Evolutionary conservation across 2,888 invertebrate species (phyloP), one percentile per base, ranked within the genome.

Genomic region (Eledona agricola): DNA sequence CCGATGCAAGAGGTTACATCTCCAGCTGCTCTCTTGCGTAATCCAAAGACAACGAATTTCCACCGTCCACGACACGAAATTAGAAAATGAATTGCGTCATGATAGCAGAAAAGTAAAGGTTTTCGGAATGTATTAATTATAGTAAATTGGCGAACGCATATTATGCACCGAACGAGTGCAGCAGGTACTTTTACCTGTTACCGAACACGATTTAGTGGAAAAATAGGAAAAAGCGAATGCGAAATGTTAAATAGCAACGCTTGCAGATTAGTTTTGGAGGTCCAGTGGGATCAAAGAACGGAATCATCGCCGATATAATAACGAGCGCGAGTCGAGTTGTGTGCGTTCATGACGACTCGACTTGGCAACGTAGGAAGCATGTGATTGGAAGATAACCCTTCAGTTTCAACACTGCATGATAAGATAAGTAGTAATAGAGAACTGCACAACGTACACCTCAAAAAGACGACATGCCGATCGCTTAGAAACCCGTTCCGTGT

Each of bases 341-440:
- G 16, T 45, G 43, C 11, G 11, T 19, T 17, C 15, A 23, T 17
- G 26, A 19, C 23, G 26, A 26, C 40, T 16, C 32, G 57, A 64
- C 65, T 63, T 69, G 72, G 69, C 70, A 71, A 72, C 69, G 60
- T 58, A 62, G 67, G 64, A 60, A 56, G 57, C 68, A 65, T 67
- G 66, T 65, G 71, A 70, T 70, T 67, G 63, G 62, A 57, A 61
- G 70, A 71, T 71, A 72, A 71, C 70, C 69, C 69, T 61, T 58
- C 60, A 50, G 59, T 66, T 66, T 63, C 60, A 66, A 66, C 64
- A 54, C 60, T 62, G 60, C 53, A 55, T 55, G 70, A 70, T 71
- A 70, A 70, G 65, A 63, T 65, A 64, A 60, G 45, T n/a, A n/a
- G n/a, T 32, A 40, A 23, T 43, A 45, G 23, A 49, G 42, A 28